Percentiles rank a stretch among this genome's conserved stretches.
Conservation (phyloP, 1,140 invertebrate genomes). For the Zaprionus kolodkinae region DNA sequence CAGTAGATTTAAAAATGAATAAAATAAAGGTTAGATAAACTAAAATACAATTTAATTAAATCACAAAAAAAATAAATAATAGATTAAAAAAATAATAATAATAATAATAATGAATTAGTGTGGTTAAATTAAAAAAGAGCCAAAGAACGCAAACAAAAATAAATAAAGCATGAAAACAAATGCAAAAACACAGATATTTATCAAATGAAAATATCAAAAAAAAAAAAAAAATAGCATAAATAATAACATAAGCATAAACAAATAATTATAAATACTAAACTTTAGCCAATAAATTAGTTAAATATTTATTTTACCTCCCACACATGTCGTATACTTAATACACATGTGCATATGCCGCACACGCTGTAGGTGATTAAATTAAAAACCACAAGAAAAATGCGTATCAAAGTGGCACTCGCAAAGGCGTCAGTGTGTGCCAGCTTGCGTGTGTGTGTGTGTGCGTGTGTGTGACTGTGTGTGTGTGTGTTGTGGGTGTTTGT, state of each 20-base stretch:
- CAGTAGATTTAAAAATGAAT: neutral
- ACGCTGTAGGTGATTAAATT: slow-evolving; percentile 8
- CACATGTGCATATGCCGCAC: neutral
- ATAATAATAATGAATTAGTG: too few relatives aligned
- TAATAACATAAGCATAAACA: neutral
- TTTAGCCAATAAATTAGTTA: too few relatives aligned
- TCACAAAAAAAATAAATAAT: too few relatives aligned
- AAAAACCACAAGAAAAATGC: slow-evolving; percentile 23
- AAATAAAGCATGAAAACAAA: neutral
- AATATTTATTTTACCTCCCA: neutral
- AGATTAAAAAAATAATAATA: too few relatives aligned
- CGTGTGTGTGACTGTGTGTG: slow-evolving; percentile 10
- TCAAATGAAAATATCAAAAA: neutral
- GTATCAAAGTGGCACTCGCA: slow-evolving; percentile 27
- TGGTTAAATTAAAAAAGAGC: too few relatives aligned
- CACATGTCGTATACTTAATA: neutral
- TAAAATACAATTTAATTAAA: neutral
- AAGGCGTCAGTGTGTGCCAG: slow-evolving; percentile 15
- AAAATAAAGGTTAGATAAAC: neutral
- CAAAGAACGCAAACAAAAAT: too few relatives aligned
- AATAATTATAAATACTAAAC: neutral
- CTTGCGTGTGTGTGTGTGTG: slow-evolving; percentile 18
- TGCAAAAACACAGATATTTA: neutral
- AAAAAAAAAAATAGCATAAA: neutral
- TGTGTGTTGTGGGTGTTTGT: slow-evolving; percentile 13